These are phyloP conservation scores for Silurus aristotelis DNA, from an alignment of 2,797 vertebrate genomes.

Conservation along the genomic window DNA sequence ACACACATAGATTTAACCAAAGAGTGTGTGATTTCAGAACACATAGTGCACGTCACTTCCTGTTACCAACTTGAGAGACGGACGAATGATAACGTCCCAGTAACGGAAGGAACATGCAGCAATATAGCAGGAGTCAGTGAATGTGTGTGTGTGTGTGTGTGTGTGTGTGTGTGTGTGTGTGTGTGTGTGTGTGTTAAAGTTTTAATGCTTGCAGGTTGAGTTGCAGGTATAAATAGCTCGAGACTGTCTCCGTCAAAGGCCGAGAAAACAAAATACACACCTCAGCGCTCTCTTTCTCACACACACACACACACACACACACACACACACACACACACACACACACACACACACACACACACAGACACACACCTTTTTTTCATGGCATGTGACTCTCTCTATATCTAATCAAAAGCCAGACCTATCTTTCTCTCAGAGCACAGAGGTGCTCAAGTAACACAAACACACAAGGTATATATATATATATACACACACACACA, in stretches of 20 bases:
- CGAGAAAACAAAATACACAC: not conserved
- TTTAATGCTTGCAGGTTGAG: conserved; percentile 56
- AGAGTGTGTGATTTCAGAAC: too few species aligned
- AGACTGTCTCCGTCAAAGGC: not conserved
- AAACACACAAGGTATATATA: too few species aligned
- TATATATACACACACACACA: too few species aligned
- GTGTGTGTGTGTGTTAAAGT: conserved; percentile 52
- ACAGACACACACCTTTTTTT: not conserved
- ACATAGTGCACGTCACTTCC: conserved; percentile 37
- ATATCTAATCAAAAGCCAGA: not conserved
- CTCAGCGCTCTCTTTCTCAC: not conserved
- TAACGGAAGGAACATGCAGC: not conserved
- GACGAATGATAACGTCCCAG: not conserved
- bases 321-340: not conserved
- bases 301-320: not conserved
- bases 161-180: conserved; percentile 15
- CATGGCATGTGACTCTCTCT: not conserved
- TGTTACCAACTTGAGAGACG: conserved; percentile 4
- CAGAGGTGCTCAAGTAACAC: too few species aligned
- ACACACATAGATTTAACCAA: conserved; percentile 10
- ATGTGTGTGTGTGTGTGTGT: conserved; percentile 3
- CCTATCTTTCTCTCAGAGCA: too few species aligned
- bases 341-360: not conserved
- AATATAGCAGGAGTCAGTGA: not conserved
- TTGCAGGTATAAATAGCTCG: conserved; percentile 61